A percentile compares a stretch with the other conserved stretches of the same genome.
Conservation (phyloP, 2,797 vertebrate genomes). For the Tapera naevia region DNA sequence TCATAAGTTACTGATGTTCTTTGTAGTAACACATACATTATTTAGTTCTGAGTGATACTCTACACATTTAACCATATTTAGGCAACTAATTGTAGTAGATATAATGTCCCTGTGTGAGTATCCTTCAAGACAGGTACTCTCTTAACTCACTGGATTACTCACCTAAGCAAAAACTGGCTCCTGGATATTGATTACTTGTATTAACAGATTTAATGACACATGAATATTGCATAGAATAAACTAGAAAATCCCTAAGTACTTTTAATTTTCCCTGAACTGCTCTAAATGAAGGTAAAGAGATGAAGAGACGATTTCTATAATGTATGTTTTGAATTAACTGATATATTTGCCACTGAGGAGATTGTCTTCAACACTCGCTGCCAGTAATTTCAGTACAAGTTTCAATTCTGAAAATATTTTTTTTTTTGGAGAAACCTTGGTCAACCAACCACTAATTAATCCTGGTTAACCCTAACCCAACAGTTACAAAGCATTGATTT, state of each 20-base stretch:
- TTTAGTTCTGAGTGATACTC: constrained; percentile 60
- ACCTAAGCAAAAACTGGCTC: not conserved
- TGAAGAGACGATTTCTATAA: not conserved
- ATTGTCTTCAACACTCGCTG: not conserved
- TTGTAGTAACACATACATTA: constrained; percentile 67
- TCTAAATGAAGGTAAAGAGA: not conserved
- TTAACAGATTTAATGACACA: constrained; percentile 3
- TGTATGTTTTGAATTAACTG: not conserved
- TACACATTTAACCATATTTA: constrained; percentile 54
- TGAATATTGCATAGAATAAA: not conserved
- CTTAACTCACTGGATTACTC: not conserved
- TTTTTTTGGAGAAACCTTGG: not conserved
- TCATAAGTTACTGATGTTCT: constrained; percentile 70
- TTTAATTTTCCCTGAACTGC: not conserved
- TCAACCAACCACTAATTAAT: not conserved
- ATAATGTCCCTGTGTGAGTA: not conserved
- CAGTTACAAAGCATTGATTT: not conserved
- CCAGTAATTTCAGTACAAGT: not conserved
- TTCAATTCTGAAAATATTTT: not conserved
- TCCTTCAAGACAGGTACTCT: constrained; percentile 8
- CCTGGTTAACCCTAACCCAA: not conserved
- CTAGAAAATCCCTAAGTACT: not conserved
- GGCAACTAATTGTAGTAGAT: constrained; percentile 25
- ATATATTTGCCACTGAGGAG: not conserved
- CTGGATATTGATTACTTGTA: constrained; percentile 9